phyloP scores from a whole-genome alignment of 2,797 vertebrate genomes.

The Salarias fasciatus region DNA sequence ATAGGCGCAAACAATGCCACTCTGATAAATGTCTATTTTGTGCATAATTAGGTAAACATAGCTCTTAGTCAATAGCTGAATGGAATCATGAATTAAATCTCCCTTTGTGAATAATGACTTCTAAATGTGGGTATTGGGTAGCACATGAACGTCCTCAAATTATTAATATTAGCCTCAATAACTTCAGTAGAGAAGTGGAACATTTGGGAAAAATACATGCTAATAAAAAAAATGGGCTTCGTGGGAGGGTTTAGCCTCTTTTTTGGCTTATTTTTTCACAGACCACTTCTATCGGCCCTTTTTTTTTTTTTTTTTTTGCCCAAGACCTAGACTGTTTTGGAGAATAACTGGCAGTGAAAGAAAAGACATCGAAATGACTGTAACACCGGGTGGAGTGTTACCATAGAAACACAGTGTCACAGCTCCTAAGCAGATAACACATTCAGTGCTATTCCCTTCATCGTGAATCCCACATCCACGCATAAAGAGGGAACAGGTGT shows the following conservation, averaged over 20 bases:
- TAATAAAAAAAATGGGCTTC: too few species aligned
- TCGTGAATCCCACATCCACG: constrained; percentile 67
- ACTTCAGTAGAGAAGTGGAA: too few species aligned
- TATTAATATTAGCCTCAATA: too few species aligned
- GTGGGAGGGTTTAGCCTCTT: too few species aligned
- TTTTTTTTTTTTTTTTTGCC: constrained; percentile 19
- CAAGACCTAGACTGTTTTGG: constrained; percentile 34
- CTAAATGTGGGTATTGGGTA: constrained; percentile 53
- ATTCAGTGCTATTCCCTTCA: constrained; percentile 68
- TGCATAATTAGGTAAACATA: constrained; percentile 76
- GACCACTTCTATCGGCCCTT: constrained; percentile 27
- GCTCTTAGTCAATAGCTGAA: constrained; percentile 70
- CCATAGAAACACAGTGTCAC: constrained; percentile 80
- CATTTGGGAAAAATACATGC: too few species aligned
- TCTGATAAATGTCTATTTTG: constrained; percentile 67
- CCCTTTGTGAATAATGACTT: constrained; percentile 66
- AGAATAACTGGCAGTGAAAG: constrained; percentile 53
- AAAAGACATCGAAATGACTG: constrained; percentile 70
- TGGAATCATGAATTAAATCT: constrained; percentile 71
- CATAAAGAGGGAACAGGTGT: constrained; percentile 71
- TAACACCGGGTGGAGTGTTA: constrained; percentile 77
- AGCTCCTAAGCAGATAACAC: constrained; percentile 76
- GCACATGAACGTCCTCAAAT: background rate
- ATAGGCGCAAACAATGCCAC: constrained; percentile 62
- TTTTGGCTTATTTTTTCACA: constrained; percentile 4